These are phyloP conservation scores for Hirudinaria manillensis DNA, from an alignment of 2,888 invertebrate genomes.

Conservation along the genomic window DNA sequence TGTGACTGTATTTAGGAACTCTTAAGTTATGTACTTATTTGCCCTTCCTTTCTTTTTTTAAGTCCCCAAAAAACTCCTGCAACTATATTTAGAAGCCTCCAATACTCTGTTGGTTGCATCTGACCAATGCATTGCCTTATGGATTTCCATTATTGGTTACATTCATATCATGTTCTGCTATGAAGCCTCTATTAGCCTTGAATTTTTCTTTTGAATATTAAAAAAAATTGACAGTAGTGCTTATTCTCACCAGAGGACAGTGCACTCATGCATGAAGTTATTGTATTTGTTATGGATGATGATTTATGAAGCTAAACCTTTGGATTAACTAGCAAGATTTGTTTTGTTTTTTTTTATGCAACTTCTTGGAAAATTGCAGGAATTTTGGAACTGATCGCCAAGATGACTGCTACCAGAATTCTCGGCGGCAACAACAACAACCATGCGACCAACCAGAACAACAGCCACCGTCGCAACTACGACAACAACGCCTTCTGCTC, in stretches of 20 bases:
- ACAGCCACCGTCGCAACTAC: background rate
- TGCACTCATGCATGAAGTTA: too few species aligned
- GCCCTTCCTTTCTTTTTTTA: too few species aligned
- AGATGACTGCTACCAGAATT: slow-evolving; percentile 11
- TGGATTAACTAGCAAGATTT: background rate
- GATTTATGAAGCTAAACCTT: background rate
- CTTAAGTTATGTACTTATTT: too few species aligned
- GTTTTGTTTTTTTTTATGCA: background rate
- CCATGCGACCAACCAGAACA: slow-evolving; percentile 10
- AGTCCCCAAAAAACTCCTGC: too few species aligned
- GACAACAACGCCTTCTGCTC: background rate
- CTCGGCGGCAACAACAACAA: slow-evolving; percentile 18
- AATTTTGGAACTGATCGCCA: background rate
- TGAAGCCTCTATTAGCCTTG: background rate
- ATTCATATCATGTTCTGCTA: background rate
- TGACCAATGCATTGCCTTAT: too few species aligned
- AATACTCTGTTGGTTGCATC: too few species aligned
- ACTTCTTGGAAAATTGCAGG: too few species aligned
- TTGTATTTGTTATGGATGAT: background rate
- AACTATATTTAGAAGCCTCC: too few species aligned
- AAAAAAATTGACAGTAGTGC: background rate
- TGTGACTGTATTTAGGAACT: too few species aligned
- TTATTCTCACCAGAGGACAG: background rate
- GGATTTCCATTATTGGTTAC: too few species aligned
- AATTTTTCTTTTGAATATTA: background rate